These are phyloP conservation scores for Notarius lentiginosus DNA, from an alignment of 2,113 vertebrate species.

Conservation along the genomic window DNA sequence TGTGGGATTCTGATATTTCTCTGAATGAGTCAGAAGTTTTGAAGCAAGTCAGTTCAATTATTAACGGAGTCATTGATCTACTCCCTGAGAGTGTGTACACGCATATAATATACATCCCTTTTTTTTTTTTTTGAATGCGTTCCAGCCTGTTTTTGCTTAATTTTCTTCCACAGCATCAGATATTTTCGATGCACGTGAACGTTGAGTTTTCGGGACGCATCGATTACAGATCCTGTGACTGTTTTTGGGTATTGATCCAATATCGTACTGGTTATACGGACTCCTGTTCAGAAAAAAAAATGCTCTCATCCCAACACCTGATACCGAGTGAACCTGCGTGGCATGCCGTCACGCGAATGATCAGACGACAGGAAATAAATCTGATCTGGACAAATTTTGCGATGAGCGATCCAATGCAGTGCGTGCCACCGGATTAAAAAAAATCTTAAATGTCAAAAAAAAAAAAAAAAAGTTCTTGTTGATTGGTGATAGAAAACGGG, in stretches of 20 bases:
- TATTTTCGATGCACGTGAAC: not conserved
- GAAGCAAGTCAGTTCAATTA: not conserved
- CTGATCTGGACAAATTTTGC: not conserved
- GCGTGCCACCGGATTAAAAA: not conserved
- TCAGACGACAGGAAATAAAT: not conserved
- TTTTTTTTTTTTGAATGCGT: not conserved
- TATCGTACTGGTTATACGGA: not conserved
- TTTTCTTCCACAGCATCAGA: not conserved
- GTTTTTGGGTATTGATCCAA: not conserved
- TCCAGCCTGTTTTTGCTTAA: not conserved
- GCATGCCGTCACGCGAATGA: too few relatives aligned
- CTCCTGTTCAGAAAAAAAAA: not conserved
- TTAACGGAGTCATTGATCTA: constrained; percentile 3
- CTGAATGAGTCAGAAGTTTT: constrained; percentile 6
- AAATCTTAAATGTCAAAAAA: too few relatives aligned
- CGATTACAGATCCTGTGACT: too few relatives aligned
- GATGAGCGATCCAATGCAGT: not conserved
- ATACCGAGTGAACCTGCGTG: not conserved
- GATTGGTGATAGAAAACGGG: too few relatives aligned
- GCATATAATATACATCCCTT: not conserved
- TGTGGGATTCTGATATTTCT: not conserved
- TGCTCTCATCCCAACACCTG: not conserved
- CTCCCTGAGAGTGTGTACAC: not conserved
- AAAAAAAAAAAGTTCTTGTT: too few relatives aligned
- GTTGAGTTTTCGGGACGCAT: not conserved